Base-by-base conservation (phyloP, 2,113 vertebrate species). In the Anser cygnoides region DNA sequence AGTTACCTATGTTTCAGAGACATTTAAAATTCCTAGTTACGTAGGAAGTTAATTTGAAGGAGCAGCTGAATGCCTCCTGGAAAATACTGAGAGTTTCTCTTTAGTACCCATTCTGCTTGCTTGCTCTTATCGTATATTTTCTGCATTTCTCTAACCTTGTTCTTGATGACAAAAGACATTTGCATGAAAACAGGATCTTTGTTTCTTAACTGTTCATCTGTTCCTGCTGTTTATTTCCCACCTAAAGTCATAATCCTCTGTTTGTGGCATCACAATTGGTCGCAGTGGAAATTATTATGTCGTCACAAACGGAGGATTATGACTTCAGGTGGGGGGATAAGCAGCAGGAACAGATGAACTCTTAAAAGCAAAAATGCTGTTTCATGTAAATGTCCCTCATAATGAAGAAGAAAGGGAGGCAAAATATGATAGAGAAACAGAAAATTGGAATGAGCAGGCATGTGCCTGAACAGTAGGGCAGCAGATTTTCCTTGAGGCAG, bases 21-120 rank as follows among this genome's bases (percentile, higher is more conserved):
- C 89, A 78, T 97, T 93, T 94, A 66, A 84, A 94, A 95, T 85
- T 96, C 86, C 89, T 91, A 59, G 88, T 94, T 96, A 95, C 33
- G 55, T 66, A 82, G 92, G 95, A 95, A 96, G 94, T 79, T 97
- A 95, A 97, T 97, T 94, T 91, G 78, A 90, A 96, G 87, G 86
- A 96, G 88, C 96, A 96, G 93, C 93, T 96, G 96, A 97, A 96
- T 91, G 95, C 91, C 92, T 96, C 79, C 95, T 95, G 96, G 96
- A 95, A 95, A 95, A 61, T 28, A 41, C 91, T 13, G 80, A 79
- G 93, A 81, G 50, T 92, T 97, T 95, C 72, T 95, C 78, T 94
- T 95, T 86, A 96, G 81, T 88, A 93, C 78, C 72, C 88, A 93
- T 94, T 96, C 91, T 96, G 82, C 92, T 97, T 90, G 61, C 88